Conservation (phyloP, 2,888 invertebrate species). For the Cheilosia pagana region DNA sequence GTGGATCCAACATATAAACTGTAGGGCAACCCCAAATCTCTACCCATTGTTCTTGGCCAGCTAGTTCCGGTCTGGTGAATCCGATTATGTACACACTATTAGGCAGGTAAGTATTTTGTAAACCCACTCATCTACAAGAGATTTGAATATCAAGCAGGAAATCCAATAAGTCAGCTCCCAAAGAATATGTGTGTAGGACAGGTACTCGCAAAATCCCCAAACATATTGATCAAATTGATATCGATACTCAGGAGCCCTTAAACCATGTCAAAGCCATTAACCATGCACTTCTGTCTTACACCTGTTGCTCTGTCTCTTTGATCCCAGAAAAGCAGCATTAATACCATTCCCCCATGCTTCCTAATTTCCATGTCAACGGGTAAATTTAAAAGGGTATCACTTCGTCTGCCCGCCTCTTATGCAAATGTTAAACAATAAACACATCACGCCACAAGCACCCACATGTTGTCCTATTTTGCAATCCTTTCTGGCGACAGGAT, state of each 20-base stretch:
- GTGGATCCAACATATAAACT: too few species aligned
- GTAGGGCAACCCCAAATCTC: too few species aligned
- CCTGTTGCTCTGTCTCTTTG: constrained; percentile 51
- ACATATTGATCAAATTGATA: constrained; percentile 37
- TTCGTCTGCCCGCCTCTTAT: neutral
- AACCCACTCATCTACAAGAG: neutral
- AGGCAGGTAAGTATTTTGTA: too few species aligned
- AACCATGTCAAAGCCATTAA: constrained; percentile 39
- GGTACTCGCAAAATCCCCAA: neutral
- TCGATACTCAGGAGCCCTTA: constrained; percentile 49
- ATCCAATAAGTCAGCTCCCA: neutral
- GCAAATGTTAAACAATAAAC: constrained; percentile 49
- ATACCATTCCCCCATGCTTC: constrained; percentile 12
- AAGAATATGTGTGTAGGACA: neutral
- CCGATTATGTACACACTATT: too few species aligned
- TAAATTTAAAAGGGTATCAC: constrained; percentile 23
- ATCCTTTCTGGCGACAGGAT: constrained; percentile 26
- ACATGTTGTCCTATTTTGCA: constrained; percentile 17
- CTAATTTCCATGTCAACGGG: constrained; percentile 39
- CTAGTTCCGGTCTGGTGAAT: too few species aligned
- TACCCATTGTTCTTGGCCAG: too few species aligned
- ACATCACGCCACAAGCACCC: constrained; percentile 29
- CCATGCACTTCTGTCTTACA: neutral
- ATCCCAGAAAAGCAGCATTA: constrained; percentile 53
- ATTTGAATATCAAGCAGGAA: constrained; percentile 1